Percentiles rank a stretch among this genome's conserved stretches.
Conservation (phyloP, 2,113 vertebrate species). For the Progne subis region DNA sequence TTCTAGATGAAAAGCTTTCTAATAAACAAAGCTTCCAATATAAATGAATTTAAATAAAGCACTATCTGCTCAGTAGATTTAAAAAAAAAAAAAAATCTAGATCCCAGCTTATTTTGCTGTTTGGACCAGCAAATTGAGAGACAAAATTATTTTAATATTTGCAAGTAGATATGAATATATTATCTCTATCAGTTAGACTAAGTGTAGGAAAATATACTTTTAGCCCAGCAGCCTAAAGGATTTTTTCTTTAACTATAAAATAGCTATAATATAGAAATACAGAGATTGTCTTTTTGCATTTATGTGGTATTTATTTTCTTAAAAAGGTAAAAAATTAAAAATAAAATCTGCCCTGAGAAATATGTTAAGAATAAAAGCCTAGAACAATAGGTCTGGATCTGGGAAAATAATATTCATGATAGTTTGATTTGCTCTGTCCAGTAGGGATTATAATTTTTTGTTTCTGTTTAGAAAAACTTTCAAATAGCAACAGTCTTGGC, state of each 20-base stretch:
- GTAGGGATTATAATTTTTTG: not conserved
- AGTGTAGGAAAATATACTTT: not conserved
- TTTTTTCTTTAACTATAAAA: not conserved
- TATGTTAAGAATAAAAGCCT: not conserved
- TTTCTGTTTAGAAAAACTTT: not conserved
- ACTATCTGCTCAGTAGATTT: not conserved
- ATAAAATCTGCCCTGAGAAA: not conserved
- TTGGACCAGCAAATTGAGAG: not conserved
- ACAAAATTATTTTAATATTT: not conserved
- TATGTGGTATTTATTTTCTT: not conserved
- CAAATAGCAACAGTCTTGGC: not conserved
- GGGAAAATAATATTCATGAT: not conserved
- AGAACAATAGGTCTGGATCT: not conserved
- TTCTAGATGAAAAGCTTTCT: not conserved
- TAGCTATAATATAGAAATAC: not conserved
- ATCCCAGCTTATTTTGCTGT: not conserved
- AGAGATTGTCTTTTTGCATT: not conserved
- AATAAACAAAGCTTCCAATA: not conserved
- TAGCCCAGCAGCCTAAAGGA: not conserved
- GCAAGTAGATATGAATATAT: not conserved
- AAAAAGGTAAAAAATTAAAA: not conserved
- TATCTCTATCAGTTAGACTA: not conserved
- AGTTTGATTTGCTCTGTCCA: not conserved
- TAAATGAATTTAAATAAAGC: not conserved
- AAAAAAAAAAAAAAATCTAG: not conserved